phyloP scores from a whole-genome alignment of 2,113 vertebrate species.

The Lynx canadensis region DNA sequence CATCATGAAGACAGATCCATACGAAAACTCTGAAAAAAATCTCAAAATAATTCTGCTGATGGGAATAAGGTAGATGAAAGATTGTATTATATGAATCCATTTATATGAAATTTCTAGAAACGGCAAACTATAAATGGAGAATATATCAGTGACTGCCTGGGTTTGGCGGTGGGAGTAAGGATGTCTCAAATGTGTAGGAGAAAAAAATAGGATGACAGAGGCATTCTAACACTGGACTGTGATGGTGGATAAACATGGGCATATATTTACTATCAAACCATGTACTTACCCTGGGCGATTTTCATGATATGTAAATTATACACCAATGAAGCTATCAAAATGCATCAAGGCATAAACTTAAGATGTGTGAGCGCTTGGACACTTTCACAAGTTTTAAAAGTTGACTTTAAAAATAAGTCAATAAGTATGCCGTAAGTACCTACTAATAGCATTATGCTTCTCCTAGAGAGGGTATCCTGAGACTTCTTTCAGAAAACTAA shows the following conservation, averaged over 20 bases:
- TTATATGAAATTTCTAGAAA: background rate
- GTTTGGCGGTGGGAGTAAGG: no score
- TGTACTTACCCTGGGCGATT: background rate
- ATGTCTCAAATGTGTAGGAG: background rate
- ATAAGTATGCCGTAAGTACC: background rate
- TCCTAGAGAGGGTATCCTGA: background rate
- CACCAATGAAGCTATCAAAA: background rate
- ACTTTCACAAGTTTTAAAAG: background rate
- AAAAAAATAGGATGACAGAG: background rate
- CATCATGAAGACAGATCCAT: background rate
- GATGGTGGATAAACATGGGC: accelerated
- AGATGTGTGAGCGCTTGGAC: background rate
- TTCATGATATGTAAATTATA: background rate
- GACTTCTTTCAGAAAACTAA: background rate
- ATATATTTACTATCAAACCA: accelerated
- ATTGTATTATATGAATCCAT: background rate
- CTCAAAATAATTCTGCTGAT: background rate
- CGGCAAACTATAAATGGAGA: background rate
- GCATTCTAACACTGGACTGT: accelerated
- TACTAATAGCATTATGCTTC: background rate
- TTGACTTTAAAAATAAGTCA: background rate
- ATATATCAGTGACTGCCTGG: background rate
- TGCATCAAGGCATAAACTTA: background rate
- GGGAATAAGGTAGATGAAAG: background rate
- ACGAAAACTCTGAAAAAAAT: background rate